Base-by-base conservation (phyloP, 1,140 invertebrate genomes). In the Propsilocerus akamusi region DNA sequence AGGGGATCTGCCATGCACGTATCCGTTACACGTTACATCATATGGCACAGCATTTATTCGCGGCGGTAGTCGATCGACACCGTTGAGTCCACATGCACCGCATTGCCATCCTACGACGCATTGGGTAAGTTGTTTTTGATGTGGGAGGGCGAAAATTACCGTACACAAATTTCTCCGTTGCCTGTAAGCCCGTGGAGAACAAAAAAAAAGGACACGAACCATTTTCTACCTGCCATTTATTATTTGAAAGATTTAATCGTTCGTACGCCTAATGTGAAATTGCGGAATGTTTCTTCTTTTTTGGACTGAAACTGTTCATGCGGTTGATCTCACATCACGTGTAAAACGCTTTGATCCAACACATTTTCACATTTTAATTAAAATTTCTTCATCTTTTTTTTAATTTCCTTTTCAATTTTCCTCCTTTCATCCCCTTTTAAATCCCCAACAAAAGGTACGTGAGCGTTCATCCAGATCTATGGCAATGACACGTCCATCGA, bases 401-500 rank as follows among this genome's bases (percentile, higher is more conserved):
- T 37, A 14, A 3, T 37, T 41, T 14, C 22, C 34, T 17, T 7
- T 17, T 17, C 34, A 41, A 41, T 41, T 17, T 20, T n/a, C 22
- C 17, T 17, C 8, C 34, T 20, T 17, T 41, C 34, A 17, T 4
- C 5, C 4, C 22, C 14, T 41, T n/a, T 6, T 30, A 11, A 8
- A 11, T 6, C 28, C 6, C n/a, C 10, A 8, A 30, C 28, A 11
- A 11, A 71, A 94, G 89, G 86, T 94, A 25, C 79, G 88, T 58
- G 90, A 93, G 68, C 75, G 86, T 53, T 92, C 86, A 46, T 78
- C 74, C 47, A 76, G 86, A 57, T 90, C 84, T 49, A 80, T 88
- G 51, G 86, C 87, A 26, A 90, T 90, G 86, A 73, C 74, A 51
- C 66, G 76, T 64, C 73, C 73, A 53, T 78, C 75, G 48, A 72